These are phyloP conservation scores for Drosophila formosana DNA, from an alignment of 2,888 invertebrate genomes.

Conservation along the genomic window DNA sequence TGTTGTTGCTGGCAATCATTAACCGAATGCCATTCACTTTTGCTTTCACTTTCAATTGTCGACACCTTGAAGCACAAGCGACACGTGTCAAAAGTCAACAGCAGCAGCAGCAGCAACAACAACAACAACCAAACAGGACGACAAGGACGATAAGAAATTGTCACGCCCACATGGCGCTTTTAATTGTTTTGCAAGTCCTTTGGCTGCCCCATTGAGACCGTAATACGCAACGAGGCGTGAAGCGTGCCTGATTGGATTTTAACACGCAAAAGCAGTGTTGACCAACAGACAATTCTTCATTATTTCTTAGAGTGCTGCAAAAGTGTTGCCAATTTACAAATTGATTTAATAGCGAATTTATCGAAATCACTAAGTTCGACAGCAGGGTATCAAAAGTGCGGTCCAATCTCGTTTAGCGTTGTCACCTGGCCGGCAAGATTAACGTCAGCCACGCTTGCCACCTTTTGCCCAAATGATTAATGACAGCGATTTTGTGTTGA, in stretches of 20 bases:
- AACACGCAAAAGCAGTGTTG: conserved; percentile 2
- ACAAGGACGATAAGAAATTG: conserved; percentile 20
- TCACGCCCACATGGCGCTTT: conserved; percentile 59
- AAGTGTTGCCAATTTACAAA: too few relatives aligned
- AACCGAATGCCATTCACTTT: conserved; percentile 44
- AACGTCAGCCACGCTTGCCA: conserved; percentile 64
- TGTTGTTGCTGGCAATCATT: conserved; percentile 43
- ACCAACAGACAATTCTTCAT: neutral
- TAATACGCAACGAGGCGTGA: neutral
- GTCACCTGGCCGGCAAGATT: conserved; percentile 44
- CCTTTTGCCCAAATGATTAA: conserved; percentile 80
- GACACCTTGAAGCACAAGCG: conserved; percentile 51
- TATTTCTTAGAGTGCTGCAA: neutral
- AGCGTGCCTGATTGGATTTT: conserved; percentile 7
- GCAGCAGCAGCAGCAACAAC: conserved; percentile 29
- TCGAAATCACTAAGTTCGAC: too few relatives aligned
- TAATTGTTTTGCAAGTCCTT: conserved; percentile 59
- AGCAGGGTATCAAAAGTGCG: conserved; percentile 32
- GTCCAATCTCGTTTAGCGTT: neutral
- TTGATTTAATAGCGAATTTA: neutral
- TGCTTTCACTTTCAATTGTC: conserved; percentile 29
- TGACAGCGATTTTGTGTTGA: conserved; percentile 70
- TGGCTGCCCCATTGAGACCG: neutral
- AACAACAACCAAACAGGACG: neutral
- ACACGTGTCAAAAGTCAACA: conserved; percentile 70